Base-by-base conservation (phyloP, 1,140 invertebrate species). In the Drosophila mauritiana region DNA sequence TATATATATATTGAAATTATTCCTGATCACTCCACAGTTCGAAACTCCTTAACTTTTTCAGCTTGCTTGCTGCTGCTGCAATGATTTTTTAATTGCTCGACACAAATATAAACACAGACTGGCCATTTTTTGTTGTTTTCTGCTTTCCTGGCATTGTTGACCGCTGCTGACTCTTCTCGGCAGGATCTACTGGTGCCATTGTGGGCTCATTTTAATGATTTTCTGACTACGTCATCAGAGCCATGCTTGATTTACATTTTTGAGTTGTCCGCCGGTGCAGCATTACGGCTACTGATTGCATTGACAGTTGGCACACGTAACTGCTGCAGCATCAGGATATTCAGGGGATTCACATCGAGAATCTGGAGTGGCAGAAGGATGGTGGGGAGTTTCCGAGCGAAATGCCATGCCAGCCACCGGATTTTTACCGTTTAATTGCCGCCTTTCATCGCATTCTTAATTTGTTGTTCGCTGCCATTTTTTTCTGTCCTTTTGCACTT, bases 51-150 rank as follows among this genome's bases (percentile, higher is more conserved):
- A 49, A 45, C 40, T 51, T 63, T 70, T 59, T 15, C 52, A 52
- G 27, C 7, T 64, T 55, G 58, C 64, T 43, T 73, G 67, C 69
- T 73, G 54, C 45, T 75, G 59, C 61, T 75, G 61, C 73, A 76
- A 76, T 76, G 73, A 76, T 76, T 76, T 76, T 75, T 76, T 76
- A 76, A 76, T 76, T 76, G 73, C 73, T 75, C 46, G 72, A 54
- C 54, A 76, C 72, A 76, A 76, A 76, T 75, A 75, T 67, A 76
- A 76, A 76, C 73, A 76, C 52, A 54, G 72, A 52, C 53, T 40
- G 52, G 51, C 15, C 67, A 20, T 70, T 69, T 63, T 64, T 63
- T 62, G 25, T 46, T 63, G 40, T 48, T 52, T 64, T 39, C 37
- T 39, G 11, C 36, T 37, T 25, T 53, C n/a, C 42, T 39, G 20